phyloP scores from a whole-genome alignment of 2,113 vertebrate species.

The Psittacula cyanocephala region DNA sequence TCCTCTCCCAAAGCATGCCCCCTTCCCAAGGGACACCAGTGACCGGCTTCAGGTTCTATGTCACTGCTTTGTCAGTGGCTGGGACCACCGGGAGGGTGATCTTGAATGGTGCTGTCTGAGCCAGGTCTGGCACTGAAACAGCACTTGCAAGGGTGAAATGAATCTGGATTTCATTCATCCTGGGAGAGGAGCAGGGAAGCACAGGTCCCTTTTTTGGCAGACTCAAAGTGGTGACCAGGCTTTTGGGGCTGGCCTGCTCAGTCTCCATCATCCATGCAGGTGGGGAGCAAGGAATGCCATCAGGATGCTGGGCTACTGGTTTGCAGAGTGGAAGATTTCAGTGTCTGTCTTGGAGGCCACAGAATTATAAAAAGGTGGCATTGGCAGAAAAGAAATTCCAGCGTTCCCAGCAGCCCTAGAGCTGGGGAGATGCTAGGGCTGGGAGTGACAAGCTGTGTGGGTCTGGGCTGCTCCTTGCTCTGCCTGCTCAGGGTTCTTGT shows the following conservation, averaged over 20 bases:
- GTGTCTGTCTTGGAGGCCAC: background rate
- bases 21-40: background rate
- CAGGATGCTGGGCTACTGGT: background rate
- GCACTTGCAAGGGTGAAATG: background rate
- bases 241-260: background rate
- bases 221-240: background rate
- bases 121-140: background rate
- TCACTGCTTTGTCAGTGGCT: background rate
- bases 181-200: background rate
- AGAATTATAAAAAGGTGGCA: background rate
- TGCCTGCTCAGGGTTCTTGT: background rate
- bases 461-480: background rate
- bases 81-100: background rate
- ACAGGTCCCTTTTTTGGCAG: background rate
- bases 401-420: background rate
- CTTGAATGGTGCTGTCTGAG: background rate
- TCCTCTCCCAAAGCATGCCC: background rate
- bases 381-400: background rate
- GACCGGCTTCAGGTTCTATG: background rate
- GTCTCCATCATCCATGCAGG: accelerated
- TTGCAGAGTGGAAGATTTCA: background rate
- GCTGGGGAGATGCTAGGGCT: background rate
- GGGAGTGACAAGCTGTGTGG: background rate
- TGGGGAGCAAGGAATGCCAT: background rate
- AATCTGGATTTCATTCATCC: background rate